phyloP scores from a whole-genome alignment of 2,797 vertebrate genomes.

The Tauraco hartlaubi region DNA sequence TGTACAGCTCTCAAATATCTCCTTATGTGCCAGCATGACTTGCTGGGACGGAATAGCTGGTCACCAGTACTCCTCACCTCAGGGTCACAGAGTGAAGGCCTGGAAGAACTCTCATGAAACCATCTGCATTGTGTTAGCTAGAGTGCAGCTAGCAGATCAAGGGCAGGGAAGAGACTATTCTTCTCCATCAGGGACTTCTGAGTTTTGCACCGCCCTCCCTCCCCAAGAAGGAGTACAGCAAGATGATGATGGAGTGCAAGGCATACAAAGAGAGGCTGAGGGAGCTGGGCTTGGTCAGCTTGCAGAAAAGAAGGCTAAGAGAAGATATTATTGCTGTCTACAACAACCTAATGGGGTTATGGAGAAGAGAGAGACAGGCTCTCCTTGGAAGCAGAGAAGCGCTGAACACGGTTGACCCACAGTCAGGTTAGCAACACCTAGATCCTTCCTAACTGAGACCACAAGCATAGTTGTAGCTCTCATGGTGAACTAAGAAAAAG shows the following conservation, averaged over 20 bases:
- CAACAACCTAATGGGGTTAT: not conserved
- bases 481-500: not conserved
- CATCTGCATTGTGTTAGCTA: not conserved
- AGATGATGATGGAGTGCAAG: not conserved
- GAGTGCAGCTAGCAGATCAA: not conserved
- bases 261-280: not conserved
- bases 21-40: rapidly evolving
- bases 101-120: not conserved
- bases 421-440: not conserved
- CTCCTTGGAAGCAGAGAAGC: not conserved
- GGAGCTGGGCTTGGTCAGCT: not conserved
- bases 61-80: not conserved
- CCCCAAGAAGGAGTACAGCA: not conserved
- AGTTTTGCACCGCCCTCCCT: rapidly evolving
- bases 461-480: not conserved
- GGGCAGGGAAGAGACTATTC: not conserved
- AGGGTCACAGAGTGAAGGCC: not conserved
- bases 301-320: not conserved
- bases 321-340: not conserved
- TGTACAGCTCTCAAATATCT: not conserved
- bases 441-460: not conserved
- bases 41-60: not conserved
- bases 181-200: not conserved
- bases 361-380: not conserved
- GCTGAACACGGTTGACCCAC: not conserved